phyloP scores from a whole-genome alignment of 2,113 vertebrate genomes.

The Ariopsis seemanni region DNA sequence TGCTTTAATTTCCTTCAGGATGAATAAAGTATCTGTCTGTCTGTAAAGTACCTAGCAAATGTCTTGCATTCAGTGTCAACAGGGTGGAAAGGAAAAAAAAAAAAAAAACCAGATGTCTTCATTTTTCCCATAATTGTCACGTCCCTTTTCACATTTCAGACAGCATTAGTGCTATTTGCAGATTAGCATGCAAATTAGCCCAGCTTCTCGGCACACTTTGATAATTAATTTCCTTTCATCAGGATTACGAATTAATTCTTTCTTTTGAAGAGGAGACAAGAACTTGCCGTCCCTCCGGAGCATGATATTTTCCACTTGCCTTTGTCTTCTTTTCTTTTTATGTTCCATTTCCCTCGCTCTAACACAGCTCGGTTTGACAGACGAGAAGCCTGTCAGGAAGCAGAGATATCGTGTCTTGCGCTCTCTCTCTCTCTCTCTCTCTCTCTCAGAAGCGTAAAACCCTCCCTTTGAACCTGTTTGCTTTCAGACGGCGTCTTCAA shows the following conservation, averaged over 20 bases:
- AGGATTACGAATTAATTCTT: constrained; percentile 31
- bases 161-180: constrained; percentile 6
- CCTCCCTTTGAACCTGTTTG: neutral
- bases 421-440: neutral
- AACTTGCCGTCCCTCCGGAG: constrained; percentile 8
- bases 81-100: neutral
- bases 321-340: constrained; percentile 37
- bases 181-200: constrained; percentile 24
- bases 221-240: constrained; percentile 38
- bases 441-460: neutral
- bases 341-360: neutral
- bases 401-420: neutral
- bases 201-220: constrained; percentile 5
- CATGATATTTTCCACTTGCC: constrained; percentile 33
- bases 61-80: neutral
- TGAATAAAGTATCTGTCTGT: no score
- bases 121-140: neutral
- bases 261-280: constrained; percentile 23
- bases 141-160: neutral
- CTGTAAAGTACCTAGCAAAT: neutral
- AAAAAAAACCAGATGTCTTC: constrained; percentile 1
- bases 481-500: neutral
- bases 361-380: neutral
- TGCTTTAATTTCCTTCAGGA: no score
- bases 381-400: constrained; percentile 31